Conservation (phyloP, 2,797 vertebrate species). For the Amazona finschi region DNA sequence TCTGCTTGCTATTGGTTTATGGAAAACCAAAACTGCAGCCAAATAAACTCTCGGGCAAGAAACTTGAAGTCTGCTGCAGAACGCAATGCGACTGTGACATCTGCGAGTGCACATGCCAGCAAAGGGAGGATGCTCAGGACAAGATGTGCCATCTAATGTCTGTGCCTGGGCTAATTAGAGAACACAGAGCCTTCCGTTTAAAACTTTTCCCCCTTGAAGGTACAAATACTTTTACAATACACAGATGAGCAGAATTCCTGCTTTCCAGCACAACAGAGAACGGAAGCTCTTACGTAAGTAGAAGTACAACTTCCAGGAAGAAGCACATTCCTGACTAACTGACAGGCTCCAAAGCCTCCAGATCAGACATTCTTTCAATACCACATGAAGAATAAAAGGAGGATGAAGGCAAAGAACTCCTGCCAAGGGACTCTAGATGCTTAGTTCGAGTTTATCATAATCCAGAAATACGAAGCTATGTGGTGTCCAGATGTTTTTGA, state of each 20-base stretch:
- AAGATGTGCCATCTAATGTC: neutral
- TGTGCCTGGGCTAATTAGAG: neutral
- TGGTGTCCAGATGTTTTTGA: conserved; percentile 22
- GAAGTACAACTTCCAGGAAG: conserved; percentile 9
- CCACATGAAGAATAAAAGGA: neutral
- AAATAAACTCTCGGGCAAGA: neutral
- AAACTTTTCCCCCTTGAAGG: neutral
- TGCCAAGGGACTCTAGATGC: neutral
- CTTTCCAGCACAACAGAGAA: neutral
- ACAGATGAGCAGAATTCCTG: neutral
- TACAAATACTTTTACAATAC: neutral
- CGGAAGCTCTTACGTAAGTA: neutral
- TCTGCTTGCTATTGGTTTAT: neutral
- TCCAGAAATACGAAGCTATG: neutral
- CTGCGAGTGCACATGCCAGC: neutral
- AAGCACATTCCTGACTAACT: neutral
- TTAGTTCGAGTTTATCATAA: neutral
- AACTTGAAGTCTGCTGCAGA: neutral
- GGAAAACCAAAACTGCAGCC: neutral
- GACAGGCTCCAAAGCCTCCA: conserved; percentile 17
- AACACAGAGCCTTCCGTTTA: neutral
- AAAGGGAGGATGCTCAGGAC: neutral
- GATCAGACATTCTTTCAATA: conserved; percentile 28
- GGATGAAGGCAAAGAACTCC: neutral
- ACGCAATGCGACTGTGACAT: neutral